These are phyloP conservation scores for Tupaia chinensis DNA, from an alignment of 2,113 vertebrate species.

Conservation along the genomic window DNA sequence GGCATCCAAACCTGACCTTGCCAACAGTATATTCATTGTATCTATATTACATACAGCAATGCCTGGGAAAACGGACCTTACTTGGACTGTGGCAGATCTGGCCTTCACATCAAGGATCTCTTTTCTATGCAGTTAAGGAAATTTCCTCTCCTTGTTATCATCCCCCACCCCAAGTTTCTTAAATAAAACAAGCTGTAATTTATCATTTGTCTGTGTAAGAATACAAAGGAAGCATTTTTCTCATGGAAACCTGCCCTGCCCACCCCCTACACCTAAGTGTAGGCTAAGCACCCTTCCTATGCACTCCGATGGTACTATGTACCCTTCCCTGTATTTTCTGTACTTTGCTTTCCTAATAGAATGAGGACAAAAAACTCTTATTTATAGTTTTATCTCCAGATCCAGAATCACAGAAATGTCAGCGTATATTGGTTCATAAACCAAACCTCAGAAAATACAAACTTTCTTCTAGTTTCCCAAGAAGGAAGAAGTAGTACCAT, in stretches of 20 bases:
- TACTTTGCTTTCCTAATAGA: not conserved
- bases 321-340: not conserved
- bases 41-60: not conserved
- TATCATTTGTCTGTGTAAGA: not conserved
- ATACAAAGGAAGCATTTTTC: conserved; percentile 25
- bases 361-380: not conserved
- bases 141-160: not conserved
- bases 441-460: not conserved
- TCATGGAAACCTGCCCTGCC: not conserved
- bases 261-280: not conserved
- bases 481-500: not conserved
- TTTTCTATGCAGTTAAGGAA: not conserved
- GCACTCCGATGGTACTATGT: not conserved
- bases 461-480: not conserved
- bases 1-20: not conserved
- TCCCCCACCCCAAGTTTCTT: not conserved
- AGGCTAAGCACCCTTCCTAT: not conserved
- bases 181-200: not conserved
- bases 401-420: not conserved
- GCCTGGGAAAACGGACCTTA: not conserved
- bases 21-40: not conserved
- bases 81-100: not conserved
- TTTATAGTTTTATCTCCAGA: not conserved
- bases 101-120: not conserved
- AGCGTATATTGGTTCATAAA: not conserved